These are phyloP conservation scores for Macheiramphus alcinus DNA, from an alignment of 2,113 vertebrate genomes.

Conservation along the genomic window DNA sequence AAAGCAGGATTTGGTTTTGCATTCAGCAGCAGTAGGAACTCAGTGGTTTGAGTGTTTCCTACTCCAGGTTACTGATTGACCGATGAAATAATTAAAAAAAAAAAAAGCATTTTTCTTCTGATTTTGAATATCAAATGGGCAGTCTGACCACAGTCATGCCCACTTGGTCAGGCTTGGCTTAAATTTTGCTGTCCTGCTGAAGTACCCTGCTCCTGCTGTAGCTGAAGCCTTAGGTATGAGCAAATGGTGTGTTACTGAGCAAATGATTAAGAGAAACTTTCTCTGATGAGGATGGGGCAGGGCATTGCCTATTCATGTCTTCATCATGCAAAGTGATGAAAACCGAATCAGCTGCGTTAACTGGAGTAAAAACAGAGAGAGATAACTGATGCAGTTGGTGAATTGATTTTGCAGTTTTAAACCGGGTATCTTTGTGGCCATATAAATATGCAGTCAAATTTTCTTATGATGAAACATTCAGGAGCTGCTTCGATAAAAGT, in stretches of 20 bases:
- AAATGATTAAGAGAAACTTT: not conserved
- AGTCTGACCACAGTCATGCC: not conserved
- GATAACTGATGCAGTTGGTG: not conserved
- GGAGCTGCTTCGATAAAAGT: not conserved
- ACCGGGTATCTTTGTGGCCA: not conserved
- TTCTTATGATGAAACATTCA: constrained; percentile 2
- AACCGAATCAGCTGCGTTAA: not conserved
- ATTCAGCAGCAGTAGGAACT: not conserved
- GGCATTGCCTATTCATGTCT: not conserved
- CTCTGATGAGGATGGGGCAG: not conserved
- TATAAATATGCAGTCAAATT: constrained; percentile 1
- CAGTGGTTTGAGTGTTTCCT: not conserved
- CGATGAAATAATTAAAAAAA: not conserved
- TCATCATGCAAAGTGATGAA: not conserved
- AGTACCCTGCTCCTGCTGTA: not conserved
- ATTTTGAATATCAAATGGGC: not conserved
- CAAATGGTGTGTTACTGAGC: not conserved
- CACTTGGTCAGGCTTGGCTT: not conserved
- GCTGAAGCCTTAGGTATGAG: not conserved
- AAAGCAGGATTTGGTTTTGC: not conserved
- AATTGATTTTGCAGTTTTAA: not conserved
- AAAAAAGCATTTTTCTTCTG: not conserved
- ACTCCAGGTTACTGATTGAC: not conserved
- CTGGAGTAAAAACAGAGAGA: not conserved
- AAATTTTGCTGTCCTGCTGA: not conserved